Conservation (phyloP, 1,140 invertebrate species). For the Scaptodrosophila lebanonensis region DNA sequence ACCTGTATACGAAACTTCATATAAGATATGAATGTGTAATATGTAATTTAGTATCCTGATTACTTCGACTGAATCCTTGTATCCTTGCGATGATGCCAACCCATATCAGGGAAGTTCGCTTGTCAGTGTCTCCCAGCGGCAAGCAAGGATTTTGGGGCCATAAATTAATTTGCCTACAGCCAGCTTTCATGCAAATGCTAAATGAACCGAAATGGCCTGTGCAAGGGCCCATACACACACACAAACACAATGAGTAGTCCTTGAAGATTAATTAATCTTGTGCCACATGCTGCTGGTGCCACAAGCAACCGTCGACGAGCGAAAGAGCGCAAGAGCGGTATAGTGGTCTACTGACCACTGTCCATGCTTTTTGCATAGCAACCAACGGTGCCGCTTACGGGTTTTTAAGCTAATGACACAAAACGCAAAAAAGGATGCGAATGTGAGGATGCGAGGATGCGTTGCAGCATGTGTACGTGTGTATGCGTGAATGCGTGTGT, state of each 20-base stretch:
- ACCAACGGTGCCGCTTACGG: slow-evolving; percentile 14
- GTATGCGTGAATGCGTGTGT: too few relatives aligned
- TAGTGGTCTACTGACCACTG: slow-evolving; percentile 48
- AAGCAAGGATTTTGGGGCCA: slow-evolving; percentile 22
- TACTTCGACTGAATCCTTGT: too few relatives aligned
- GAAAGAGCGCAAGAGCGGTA: slow-evolving; percentile 21
- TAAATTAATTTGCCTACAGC: slow-evolving; percentile 58
- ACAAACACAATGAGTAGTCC: slow-evolving; percentile 67
- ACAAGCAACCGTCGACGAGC: slow-evolving; percentile 38
- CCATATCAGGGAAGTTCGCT: too few relatives aligned
- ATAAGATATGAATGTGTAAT: too few relatives aligned
- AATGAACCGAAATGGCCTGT: slow-evolving; percentile 26
- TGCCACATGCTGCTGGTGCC: slow-evolving; percentile 56
- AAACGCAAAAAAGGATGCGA: slow-evolving; percentile 67
- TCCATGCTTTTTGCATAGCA: slow-evolving; percentile 41
- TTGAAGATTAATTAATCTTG: slow-evolving; percentile 77
- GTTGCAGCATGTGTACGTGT: too few relatives aligned
- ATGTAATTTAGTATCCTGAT: too few relatives aligned
- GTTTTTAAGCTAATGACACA: slow-evolving; percentile 70
- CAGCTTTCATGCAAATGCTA: slow-evolving; percentile 62
- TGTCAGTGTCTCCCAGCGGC: too few relatives aligned
- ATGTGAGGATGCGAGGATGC: neutral
- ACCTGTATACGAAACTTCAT: too few relatives aligned
- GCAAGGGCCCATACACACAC: slow-evolving; percentile 10
- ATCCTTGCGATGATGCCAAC: too few relatives aligned